phyloP scores from a whole-genome alignment of 2,113 vertebrate genomes.

The Gavia stellata region DNA sequence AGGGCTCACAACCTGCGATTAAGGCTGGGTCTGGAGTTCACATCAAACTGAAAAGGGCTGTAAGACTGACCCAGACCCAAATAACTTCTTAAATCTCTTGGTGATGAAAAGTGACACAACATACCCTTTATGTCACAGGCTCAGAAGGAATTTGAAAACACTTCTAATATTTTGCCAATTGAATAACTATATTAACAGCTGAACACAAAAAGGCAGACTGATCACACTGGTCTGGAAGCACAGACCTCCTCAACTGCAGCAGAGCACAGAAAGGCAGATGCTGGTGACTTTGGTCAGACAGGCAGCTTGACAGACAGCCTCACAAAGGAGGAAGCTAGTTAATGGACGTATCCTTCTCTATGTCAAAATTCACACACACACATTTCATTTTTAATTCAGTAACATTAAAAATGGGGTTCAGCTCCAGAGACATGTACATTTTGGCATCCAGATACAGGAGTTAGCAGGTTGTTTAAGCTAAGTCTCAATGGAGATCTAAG shows the following conservation, averaged over 20 bases:
- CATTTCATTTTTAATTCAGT: background rate
- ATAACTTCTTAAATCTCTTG: background rate
- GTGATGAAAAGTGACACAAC: background rate
- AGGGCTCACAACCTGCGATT: background rate
- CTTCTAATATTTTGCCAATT: background rate
- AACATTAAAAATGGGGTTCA: background rate
- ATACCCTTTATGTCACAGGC: background rate
- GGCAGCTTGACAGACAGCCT: background rate
- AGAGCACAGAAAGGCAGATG: background rate
- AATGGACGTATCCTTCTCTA: background rate
- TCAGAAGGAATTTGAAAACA: background rate
- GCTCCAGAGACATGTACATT: background rate
- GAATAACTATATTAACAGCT: background rate
- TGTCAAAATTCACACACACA: background rate
- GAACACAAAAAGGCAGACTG: background rate
- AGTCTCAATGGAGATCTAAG: background rate
- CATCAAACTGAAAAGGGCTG: background rate
- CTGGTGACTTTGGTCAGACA: background rate
- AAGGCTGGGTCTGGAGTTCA: background rate
- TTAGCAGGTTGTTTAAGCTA: background rate
- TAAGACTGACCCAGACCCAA: background rate
- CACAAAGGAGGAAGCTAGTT: background rate
- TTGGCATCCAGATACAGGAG: background rate
- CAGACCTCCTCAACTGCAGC: background rate
- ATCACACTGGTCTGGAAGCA: background rate